Evolutionary conservation across 2,797 vertebrate species (phyloP).

Genomic region (Jordanella pulchra): DNA sequence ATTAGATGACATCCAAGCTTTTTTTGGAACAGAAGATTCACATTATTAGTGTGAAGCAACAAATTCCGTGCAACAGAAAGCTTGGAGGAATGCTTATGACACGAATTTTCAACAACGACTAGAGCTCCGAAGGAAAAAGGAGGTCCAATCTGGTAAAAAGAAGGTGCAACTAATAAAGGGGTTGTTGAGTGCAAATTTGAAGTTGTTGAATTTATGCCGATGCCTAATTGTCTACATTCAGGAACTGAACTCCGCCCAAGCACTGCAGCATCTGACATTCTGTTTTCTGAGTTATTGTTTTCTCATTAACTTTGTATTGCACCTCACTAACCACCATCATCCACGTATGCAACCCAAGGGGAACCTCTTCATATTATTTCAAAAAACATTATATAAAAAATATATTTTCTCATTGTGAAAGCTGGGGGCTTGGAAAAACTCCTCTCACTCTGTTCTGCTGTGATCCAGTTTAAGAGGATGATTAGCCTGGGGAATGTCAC

Average conservation of each 20-base stretch:
- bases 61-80: not conserved
- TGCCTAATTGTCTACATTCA: not conserved
- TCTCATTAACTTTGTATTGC: constrained; percentile 3
- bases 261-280: not conserved
- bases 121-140: not conserved
- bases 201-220: not conserved
- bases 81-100: not conserved
- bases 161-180: not conserved
- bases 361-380: constrained; percentile 7
- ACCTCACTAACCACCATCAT: constrained; percentile 22
- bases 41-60: not conserved
- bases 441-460: not conserved
- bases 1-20: too few relatives aligned
- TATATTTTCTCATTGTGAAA: constrained; percentile 19
- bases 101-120: not conserved
- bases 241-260: not conserved
- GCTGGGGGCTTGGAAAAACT: constrained; percentile 19
- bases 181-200: not conserved
- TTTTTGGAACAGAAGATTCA: not conserved
- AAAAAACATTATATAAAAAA: constrained; percentile 17
- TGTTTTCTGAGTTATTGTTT: not conserved
- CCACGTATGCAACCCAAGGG: not conserved
- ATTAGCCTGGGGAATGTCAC: constrained; percentile 46
- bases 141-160: not conserved
- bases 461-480: constrained; percentile 35